Conservation (phyloP, 2,797 vertebrate genomes). For the Picus viridis region DNA sequence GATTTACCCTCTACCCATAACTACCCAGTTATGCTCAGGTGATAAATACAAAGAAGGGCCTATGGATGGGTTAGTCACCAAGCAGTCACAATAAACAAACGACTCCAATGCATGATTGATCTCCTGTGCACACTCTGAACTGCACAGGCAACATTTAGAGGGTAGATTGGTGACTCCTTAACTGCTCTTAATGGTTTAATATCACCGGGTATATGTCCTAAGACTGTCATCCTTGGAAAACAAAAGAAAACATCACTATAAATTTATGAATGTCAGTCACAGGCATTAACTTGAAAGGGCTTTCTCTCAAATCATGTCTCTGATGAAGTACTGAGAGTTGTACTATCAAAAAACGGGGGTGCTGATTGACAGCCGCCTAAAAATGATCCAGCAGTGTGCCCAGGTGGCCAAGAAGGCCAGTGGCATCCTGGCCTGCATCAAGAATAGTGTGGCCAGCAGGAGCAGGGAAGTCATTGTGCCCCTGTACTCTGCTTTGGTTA, state of each 20-base stretch:
- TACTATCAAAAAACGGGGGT: background rate
- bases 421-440: too few species aligned
- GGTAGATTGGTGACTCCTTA: background rate
- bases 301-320: background rate
- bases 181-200: background rate
- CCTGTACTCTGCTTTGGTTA: too few species aligned
- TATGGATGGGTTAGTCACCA: background rate
- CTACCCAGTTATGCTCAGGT: background rate
- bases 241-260: background rate
- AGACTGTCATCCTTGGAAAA: background rate
- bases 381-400: too few species aligned
- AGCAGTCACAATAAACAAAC: background rate
- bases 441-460: too few species aligned
- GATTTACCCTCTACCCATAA: background rate
- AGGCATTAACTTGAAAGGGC: background rate
- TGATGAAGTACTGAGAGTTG: background rate
- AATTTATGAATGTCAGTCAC: background rate
- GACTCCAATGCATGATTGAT: background rate
- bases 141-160: background rate
- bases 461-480: too few species aligned
- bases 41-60: background rate
- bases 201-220: background rate
- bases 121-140: background rate
- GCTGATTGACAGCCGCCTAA: too few species aligned
- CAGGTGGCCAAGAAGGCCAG: too few species aligned